phyloP scores from a whole-genome alignment of 1,140 invertebrate genomes.

The Formica selysi region DNA sequence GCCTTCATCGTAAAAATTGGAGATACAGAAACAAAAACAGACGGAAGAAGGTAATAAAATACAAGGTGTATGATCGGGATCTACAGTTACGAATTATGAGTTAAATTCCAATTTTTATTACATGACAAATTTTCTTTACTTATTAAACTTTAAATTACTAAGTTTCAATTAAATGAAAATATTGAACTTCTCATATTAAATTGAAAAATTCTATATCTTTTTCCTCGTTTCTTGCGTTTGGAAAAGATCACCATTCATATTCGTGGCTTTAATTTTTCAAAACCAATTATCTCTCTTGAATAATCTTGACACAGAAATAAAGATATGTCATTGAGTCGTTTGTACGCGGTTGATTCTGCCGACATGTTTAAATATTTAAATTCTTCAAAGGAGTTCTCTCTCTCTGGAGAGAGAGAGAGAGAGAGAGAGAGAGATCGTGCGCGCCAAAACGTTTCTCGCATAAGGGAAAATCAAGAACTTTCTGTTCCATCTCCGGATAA shows the following conservation, averaged over 20 bases:
- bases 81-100: not conserved
- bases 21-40: not conserved
- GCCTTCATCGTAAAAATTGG: not conserved
- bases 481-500: constrained; percentile 22
- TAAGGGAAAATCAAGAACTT: constrained; percentile 50
- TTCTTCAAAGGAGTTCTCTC: constrained; percentile 34
- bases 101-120: not conserved
- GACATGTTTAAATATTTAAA: constrained; percentile 55
- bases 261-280: constrained; percentile 18
- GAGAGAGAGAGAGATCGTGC: not conserved
- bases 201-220: not conserved
- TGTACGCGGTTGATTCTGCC: not conserved
- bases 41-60: constrained; percentile 4
- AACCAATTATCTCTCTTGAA: constrained; percentile 20
- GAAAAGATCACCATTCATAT: not conserved
- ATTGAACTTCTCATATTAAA: not conserved
- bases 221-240: not conserved
- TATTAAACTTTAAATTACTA: not conserved
- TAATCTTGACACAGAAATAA: constrained; percentile 22
- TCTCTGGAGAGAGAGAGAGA: not conserved
- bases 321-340: not conserved
- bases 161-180: constrained; percentile 18
- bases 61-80: not conserved
- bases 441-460: constrained; percentile 10
- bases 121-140: not conserved